Evolutionary conservation across 1,140 invertebrate genomes (phyloP), one percentile per base, ranked within the genome.

Genomic region (Paracyclopina nana): DNA sequence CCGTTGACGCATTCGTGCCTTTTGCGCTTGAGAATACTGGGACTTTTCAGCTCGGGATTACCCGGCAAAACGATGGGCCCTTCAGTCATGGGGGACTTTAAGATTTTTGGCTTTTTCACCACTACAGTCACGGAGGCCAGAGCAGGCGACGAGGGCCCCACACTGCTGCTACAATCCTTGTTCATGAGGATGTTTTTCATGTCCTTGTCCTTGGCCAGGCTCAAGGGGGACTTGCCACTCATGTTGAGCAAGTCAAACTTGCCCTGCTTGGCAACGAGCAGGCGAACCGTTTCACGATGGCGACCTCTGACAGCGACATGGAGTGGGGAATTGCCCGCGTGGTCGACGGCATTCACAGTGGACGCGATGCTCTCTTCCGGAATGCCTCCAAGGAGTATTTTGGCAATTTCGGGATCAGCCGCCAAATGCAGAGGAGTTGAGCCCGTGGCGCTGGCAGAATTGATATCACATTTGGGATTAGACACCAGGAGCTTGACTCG

Each of bases 121-220:
- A 38, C 34, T n/a, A 38, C 34, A 5, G 14, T 3, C 14, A 29
- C 25, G 3, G 43, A 3, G 6, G 25, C 4, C 16, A 12, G 12
- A 4, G 24, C 12, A 6, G 16, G 16, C 2, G 12, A 12, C 14
- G 42, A 12, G 14, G 24, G 24, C 6, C 14, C 9, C 6, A 28
- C n/a, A 12, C 24, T 24, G 9, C 24, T 26, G 25, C 24, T 16
- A 12, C 12, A 20, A 2, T 16, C 16, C 25, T 48, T 48, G 8
- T 22, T 14, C n/a, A 16, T 16, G 2, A 48, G 27, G 6, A 48
- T 48, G 14, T 28, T 22, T 48, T 48, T 48, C 45, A 48, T 48
- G 5, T 48, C 45, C 25, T 29, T 26, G 28, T 48, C 45, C n/a
- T 48, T 48, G 25, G 45, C 25, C 20, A 48, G 25, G 22, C 30